These are phyloP conservation scores for Oreotrochilus melanogaster DNA, from an alignment of 2,113 vertebrate species.

Conservation along the genomic window DNA sequence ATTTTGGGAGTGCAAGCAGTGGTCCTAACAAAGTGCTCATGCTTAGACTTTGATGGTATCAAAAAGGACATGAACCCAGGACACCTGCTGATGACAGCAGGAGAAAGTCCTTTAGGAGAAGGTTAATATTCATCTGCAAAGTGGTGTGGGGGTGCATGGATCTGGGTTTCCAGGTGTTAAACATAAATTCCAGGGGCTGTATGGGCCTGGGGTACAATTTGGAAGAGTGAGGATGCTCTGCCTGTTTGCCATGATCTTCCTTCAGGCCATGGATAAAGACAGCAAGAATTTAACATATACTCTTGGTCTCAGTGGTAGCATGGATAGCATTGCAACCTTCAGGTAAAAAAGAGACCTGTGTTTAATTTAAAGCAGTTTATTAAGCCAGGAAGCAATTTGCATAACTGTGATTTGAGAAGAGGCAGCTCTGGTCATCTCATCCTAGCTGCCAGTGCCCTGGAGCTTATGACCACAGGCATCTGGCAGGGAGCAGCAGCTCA, in stretches of 20 bases:
- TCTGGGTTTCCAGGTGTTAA: neutral
- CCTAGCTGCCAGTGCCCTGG: conserved; percentile 45
- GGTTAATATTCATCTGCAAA: neutral
- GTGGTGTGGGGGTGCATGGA: neutral
- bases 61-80: neutral
- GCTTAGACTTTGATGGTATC: neutral
- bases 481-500: neutral
- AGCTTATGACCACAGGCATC: conserved; percentile 65
- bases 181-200: neutral
- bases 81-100: fast-evolving
- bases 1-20: neutral
- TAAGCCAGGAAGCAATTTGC: neutral
- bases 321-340: neutral
- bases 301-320: neutral
- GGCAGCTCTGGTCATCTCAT: conserved; percentile 24
- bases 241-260: neutral
- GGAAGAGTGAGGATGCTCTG: neutral
- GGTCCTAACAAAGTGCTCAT: neutral
- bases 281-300: neutral
- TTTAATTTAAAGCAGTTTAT: neutral
- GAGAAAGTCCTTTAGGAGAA: neutral
- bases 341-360: neutral
- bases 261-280: neutral
- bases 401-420: conserved; percentile 5
- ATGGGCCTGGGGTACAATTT: neutral